Conservation (phyloP, 2,797 vertebrate genomes). For the Lepidocolaptes lacrymiger region DNA sequence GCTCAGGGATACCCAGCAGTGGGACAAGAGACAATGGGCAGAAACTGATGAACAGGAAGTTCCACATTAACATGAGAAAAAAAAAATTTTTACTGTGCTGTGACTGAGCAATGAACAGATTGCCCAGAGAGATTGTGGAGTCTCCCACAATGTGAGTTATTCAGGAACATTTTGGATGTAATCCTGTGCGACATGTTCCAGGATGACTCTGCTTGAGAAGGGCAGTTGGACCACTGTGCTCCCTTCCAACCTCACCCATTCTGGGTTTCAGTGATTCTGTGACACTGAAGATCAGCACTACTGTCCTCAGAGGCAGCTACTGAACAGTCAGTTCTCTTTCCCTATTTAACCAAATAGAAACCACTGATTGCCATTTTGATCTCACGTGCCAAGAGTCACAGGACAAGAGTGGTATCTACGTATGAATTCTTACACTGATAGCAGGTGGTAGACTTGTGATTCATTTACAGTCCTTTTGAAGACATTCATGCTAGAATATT, state of each 20-base stretch:
- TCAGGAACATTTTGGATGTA: not conserved
- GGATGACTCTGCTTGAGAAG: not conserved
- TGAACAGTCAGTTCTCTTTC: not conserved
- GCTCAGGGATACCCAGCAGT: not conserved
- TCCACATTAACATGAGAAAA: fast-evolving
- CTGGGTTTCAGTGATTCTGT: not conserved
- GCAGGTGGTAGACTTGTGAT: not conserved
- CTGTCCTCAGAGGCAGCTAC: not conserved
- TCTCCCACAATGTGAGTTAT: not conserved
- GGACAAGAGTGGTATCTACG: not conserved
- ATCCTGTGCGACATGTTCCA: not conserved
- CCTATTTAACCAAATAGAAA: not conserved
- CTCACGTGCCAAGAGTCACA: not conserved
- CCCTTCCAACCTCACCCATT: not conserved
- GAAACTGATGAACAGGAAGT: not conserved
- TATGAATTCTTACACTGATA: not conserved
- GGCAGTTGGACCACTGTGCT: not conserved
- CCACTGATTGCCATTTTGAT: not conserved
- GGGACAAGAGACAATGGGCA: fast-evolving
- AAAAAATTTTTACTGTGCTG: not conserved
- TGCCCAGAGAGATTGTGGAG: not conserved
- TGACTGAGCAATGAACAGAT: fast-evolving
- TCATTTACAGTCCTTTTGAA: not conserved
- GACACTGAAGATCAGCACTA: not conserved
- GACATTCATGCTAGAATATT: not conserved